Conservation (phyloP, 1,140 invertebrate species). For the Marisa cornuarietis region DNA sequence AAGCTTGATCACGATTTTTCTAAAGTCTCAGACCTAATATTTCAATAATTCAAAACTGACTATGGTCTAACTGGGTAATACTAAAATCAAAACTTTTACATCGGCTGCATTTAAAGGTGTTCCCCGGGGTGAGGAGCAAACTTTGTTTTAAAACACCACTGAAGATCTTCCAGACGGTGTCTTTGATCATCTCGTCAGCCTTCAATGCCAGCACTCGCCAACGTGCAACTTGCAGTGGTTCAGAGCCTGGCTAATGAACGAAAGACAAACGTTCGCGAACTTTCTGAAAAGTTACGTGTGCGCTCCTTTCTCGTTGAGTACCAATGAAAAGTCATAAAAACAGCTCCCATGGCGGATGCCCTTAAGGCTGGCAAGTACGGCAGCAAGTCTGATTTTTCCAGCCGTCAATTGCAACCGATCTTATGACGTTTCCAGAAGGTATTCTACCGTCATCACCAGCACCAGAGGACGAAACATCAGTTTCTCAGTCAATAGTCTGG, state of each 20-base stretch:
- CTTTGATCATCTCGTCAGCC: neutral
- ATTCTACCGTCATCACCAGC: too few relatives aligned
- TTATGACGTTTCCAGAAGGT: too few relatives aligned
- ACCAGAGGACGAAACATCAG: too few relatives aligned
- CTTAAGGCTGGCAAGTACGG: too few relatives aligned
- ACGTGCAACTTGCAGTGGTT: slow-evolving; percentile 23
- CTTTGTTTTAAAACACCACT: neutral
- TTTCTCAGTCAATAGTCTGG: too few relatives aligned
- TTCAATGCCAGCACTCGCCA: slow-evolving; percentile 3
- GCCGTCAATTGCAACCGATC: too few relatives aligned
- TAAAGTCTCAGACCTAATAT: neutral
- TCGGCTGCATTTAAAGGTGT: neutral
- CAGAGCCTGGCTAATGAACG: slow-evolving; percentile 11
- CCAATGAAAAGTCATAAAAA: too few relatives aligned
- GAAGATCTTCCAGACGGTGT: neutral
- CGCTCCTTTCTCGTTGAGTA: neutral
- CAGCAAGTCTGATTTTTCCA: too few relatives aligned
- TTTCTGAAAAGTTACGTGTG: slow-evolving; percentile 2
- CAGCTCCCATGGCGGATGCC: too few relatives aligned
- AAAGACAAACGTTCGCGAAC: neutral
- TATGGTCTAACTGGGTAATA: neutral
- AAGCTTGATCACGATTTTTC: neutral
- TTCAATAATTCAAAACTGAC: neutral
- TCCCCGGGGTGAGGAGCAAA: neutral
- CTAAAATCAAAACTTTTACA: neutral